Percentiles rank a stretch among this genome's conserved stretches.
Evolutionary conservation across 2,888 invertebrate species (phyloP).

Genomic region (Petrophora chlorosata): DNA sequence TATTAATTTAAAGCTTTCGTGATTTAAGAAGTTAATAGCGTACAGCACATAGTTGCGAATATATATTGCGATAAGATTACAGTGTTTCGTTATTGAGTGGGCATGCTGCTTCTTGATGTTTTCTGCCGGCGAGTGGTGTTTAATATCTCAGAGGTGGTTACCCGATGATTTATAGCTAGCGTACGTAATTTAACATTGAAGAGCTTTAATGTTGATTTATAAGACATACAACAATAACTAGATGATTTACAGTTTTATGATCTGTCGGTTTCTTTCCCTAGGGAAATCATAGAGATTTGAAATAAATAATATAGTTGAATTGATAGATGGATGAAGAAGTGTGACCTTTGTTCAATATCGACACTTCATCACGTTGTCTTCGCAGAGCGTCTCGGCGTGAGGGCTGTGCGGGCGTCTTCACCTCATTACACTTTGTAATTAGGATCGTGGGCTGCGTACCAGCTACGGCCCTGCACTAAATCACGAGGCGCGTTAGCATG

Average conservation of each 20-base stretch:
- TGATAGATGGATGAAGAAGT: not conserved
- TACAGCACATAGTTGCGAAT: conserved; percentile 37
- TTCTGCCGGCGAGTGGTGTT: conserved; percentile 23
- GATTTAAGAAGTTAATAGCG: conserved; percentile 35
- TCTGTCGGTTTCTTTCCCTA: no score
- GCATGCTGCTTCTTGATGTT: conserved; percentile 26
- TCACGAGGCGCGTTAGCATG: conserved; percentile 69
- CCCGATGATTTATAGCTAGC: conserved; percentile 22
- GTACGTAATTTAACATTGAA: conserved; percentile 14
- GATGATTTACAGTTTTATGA: not conserved
- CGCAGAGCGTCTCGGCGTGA: conserved; percentile 45
- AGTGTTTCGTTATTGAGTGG: conserved; percentile 31
- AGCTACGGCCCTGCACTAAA: conserved; percentile 72
- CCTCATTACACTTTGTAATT: conserved; percentile 82
- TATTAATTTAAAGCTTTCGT: conserved; percentile 46
- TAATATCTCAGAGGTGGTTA: conserved; percentile 23
- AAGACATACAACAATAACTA: conserved; percentile 1
- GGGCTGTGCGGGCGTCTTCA: conserved; percentile 52
- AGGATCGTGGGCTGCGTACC: conserved; percentile 70
- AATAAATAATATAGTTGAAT: not conserved
- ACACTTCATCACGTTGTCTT: conserved; percentile 39
- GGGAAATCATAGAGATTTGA: no score
- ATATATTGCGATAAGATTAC: conserved; percentile 45
- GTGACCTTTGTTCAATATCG: conserved; percentile 25
- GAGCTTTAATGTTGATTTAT: conserved; percentile 17